These are phyloP conservation scores for Chorisops tibialis DNA, from an alignment of 2,888 invertebrate genomes.

Conservation along the genomic window DNA sequence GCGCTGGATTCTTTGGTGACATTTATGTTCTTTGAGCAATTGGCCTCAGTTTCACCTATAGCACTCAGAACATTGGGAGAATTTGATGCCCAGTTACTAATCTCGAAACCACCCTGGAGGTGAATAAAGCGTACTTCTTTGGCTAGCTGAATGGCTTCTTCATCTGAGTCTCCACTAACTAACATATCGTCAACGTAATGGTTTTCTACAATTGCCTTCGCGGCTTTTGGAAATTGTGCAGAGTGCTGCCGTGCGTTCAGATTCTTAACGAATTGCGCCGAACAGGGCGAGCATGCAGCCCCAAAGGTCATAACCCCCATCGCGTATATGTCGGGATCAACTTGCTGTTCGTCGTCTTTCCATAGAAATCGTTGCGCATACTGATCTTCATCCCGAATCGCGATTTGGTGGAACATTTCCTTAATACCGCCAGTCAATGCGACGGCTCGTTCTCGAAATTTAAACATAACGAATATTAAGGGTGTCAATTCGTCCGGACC, in stretches of 20 bases:
- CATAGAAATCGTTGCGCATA: slow-evolving; percentile 40
- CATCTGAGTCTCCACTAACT: slow-evolving; percentile 35
- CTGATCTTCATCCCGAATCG: slow-evolving; percentile 37
- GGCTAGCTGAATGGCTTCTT: slow-evolving; percentile 34
- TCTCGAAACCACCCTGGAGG: slow-evolving; percentile 30
- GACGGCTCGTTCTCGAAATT: slow-evolving; percentile 43
- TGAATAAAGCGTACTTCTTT: slow-evolving; percentile 30
- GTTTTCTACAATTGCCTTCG: slow-evolving; percentile 36
- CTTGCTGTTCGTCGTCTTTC: slow-evolving; percentile 31
- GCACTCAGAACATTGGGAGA: slow-evolving; percentile 5
- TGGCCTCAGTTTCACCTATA: no score
- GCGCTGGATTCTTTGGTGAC: no score
- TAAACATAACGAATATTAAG: slow-evolving; percentile 42
- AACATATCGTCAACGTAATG: slow-evolving; percentile 42
- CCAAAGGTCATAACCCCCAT: slow-evolving; percentile 36
- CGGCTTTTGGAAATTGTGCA: slow-evolving; percentile 34
- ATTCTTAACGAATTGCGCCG: slow-evolving; percentile 33
- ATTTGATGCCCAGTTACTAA: slow-evolving; percentile 38
- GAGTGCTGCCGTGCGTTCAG: slow-evolving; percentile 29
- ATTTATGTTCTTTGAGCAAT: no score
- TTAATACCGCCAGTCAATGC: slow-evolving; percentile 42
- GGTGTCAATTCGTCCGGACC: slow-evolving; percentile 43
- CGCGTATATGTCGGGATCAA: slow-evolving; percentile 29
- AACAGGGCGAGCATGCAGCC: slow-evolving; percentile 32
- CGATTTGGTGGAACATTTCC: slow-evolving; percentile 38